phyloP scores from a whole-genome alignment of 2,797 vertebrate species.

The Pelobates cultripes region DNA sequence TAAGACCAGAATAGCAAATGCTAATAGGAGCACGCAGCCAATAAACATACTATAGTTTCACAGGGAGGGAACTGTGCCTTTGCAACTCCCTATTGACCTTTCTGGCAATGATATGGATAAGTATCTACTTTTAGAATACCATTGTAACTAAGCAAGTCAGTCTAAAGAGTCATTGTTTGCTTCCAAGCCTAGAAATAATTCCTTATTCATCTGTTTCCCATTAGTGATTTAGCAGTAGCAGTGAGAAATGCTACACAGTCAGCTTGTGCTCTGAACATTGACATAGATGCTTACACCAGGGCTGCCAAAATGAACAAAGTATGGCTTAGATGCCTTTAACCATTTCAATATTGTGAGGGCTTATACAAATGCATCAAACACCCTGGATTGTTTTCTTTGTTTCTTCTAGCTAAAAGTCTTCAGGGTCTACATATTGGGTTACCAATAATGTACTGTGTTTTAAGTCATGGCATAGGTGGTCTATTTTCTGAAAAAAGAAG shows the following conservation, averaged over 20 bases:
- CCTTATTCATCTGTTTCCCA: constrained; percentile 67
- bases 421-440: neutral
- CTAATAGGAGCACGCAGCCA: neutral
- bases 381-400: constrained; percentile 22
- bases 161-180: constrained; percentile 50
- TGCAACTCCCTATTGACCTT: constrained; percentile 24
- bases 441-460: neutral
- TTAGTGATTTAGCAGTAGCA: constrained; percentile 69
- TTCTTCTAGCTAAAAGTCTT: constrained; percentile 43
- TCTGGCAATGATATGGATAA: constrained; percentile 15
- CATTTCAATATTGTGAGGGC: neutral
- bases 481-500: neutral
- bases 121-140: constrained; percentile 13
- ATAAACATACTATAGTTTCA: neutral
- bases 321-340: neutral
- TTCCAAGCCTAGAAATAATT: constrained; percentile 56
- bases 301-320: constrained; percentile 50
- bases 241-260: constrained; percentile 61
- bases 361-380: neutral
- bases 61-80: constrained; percentile 3
- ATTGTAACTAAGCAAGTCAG: constrained; percentile 29
- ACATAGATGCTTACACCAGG: constrained; percentile 52
- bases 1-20: too few relatives aligned
- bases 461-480: neutral
- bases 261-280: constrained; percentile 54